A percentile compares a stretch with the other conserved stretches of the same genome.
Evolutionary conservation across 2,888 invertebrate genomes (phyloP).

Genomic region (Cecidostiba fungosa): DNA sequence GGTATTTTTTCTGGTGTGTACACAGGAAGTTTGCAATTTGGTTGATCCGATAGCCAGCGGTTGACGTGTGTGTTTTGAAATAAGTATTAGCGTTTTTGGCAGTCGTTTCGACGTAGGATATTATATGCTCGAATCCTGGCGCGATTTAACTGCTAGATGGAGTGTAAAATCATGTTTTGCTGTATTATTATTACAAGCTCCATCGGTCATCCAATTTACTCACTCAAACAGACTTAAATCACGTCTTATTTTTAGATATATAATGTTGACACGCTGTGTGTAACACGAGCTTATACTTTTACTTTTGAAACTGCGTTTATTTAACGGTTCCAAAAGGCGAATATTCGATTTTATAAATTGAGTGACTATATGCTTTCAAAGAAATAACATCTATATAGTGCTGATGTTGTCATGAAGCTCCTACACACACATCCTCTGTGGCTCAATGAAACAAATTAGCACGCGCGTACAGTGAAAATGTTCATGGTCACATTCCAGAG

Average conservation of each 20-base stretch:
- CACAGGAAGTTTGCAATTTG: background rate
- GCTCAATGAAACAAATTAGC: background rate
- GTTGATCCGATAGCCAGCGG: background rate
- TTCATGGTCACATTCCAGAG: slow-evolving; percentile 30
- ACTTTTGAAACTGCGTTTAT: no score
- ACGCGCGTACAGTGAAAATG: slow-evolving; percentile 10
- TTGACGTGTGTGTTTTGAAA: background rate
- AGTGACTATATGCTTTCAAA: no score
- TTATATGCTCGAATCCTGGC: background rate
- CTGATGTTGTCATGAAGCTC: no score
- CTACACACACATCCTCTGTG: background rate
- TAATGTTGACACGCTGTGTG: background rate
- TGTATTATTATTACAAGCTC: background rate
- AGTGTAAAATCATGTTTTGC: background rate
- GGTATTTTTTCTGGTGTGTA: background rate
- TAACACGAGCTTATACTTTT: background rate
- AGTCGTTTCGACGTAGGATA: background rate
- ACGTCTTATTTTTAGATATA: background rate
- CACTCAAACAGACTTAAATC: background rate
- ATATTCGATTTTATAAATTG: no score
- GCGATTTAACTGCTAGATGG: background rate
- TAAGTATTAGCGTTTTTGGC: background rate
- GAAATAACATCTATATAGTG: no score
- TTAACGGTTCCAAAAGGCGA: no score
- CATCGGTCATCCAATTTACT: background rate